Evolutionary conservation across 2,113 vertebrate species (phyloP).

Genomic region (Sakesphorus luctuosus): DNA sequence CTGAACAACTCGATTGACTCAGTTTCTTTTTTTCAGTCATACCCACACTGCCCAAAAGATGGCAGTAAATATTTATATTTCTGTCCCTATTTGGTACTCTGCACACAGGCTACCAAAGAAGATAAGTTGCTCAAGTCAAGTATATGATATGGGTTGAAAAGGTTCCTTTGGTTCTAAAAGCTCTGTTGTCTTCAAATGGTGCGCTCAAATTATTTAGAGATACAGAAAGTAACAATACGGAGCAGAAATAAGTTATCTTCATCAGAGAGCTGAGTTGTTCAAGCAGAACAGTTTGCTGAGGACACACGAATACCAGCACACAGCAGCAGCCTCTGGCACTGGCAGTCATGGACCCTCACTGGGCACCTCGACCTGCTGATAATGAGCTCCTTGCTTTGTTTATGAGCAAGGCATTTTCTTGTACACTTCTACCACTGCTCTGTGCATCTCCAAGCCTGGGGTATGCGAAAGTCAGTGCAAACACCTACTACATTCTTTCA

Average conservation of each 20-base stretch:
- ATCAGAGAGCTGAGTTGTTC: not conserved
- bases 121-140: not conserved
- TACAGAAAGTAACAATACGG: not conserved
- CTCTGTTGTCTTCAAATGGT: not conserved
- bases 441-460: not conserved
- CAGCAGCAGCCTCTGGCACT: rapidly evolving
- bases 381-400: not conserved
- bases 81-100: not conserved
- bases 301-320: not conserved
- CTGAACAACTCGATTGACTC: rapidly evolving
- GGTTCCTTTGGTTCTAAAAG: not conserved
- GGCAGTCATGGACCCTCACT: not conserved
- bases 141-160: not conserved
- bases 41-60: slow-evolving; percentile 63
- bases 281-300: not conserved
- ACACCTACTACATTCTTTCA: not conserved
- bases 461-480: not conserved
- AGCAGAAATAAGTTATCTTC: not conserved
- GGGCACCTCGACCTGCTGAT: not conserved
- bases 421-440: not conserved
- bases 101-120: not conserved
- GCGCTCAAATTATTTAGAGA: not conserved
- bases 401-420: not conserved
- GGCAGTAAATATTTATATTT: slow-evolving; percentile 65
- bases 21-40: not conserved